These are phyloP conservation scores for Eremophila alpestris DNA, from an alignment of 2,797 vertebrate genomes.

Conservation along the genomic window DNA sequence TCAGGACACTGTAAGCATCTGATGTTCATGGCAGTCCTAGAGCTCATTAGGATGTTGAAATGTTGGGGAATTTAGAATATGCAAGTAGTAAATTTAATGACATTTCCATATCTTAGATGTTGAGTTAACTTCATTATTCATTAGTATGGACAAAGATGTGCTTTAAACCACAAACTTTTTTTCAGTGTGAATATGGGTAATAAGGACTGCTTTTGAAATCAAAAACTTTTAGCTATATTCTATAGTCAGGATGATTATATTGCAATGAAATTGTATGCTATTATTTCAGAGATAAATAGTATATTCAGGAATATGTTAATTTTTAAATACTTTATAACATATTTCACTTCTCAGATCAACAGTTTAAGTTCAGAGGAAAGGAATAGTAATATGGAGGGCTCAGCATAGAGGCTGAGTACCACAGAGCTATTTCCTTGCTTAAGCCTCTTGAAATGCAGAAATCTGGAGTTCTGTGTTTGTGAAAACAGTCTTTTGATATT, in stretches of 20 bases:
- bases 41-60: neutral
- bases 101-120: neutral
- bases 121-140: neutral
- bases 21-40: neutral
- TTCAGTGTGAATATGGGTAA: neutral
- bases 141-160: neutral
- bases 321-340: neutral
- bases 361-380: neutral
- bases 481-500: neutral
- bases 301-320: neutral
- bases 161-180: neutral
- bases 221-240: neutral
- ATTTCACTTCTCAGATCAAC: neutral
- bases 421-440: neutral
- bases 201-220: neutral
- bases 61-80: neutral
- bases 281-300: neutral
- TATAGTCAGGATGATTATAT: neutral
- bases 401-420: neutral
- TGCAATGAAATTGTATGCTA: neutral
- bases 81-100: neutral
- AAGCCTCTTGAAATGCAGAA: neutral
- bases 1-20: neutral
- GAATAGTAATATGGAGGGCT: neutral
- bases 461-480: neutral